Base-by-base conservation (phyloP, 2,888 invertebrate species). In the Nomada ferruginata region DNA sequence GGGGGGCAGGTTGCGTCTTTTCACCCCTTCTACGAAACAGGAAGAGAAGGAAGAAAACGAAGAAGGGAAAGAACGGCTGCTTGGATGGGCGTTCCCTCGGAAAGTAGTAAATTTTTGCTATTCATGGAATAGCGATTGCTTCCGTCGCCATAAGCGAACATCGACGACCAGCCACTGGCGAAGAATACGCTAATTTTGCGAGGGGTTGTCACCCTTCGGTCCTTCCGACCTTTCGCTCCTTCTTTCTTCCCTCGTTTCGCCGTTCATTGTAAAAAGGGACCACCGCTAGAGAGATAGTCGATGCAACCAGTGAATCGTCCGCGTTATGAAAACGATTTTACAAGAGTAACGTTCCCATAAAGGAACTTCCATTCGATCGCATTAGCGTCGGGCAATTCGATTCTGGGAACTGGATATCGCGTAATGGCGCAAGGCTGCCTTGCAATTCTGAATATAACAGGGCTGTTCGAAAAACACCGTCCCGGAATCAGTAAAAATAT, bases 71-170 rank as follows among this genome's bases (percentile, higher is more conserved):
- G 59, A 61, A 64, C 65, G 65, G 53, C 55, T 47, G 63, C 26
- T 59, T 59, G 72, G 44, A 63, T 50, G 53, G 76, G 77, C 82
- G 80, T 79, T 79, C 73, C 53, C 70, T 60, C 69, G 82, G 76
- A 66, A 63, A 76, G 87, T 81, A 87, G 84, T 85, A 90, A 89
- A 91, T 89, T 91, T 92, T 92, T 91, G 88, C 90, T 92, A 92
- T 92, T 92, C 92, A 92, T 92, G 91, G 89, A 92, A 92, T 90
- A 91, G 89, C 91, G 89, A 92, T 92, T 92, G 91, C 91, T 90
- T 89, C 88, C 87, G 88, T 86, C 76, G 83, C 79, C 79, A 78
- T 77, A 79, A 82, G 85, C 89, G 82, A 85, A 70, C 87, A 80
- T 82, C 88, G 83, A 85, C 86, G 79, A 79, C 79, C 83, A 74